A percentile compares a stretch with the other conserved stretches of the same genome.
phyloP scores from a whole-genome alignment of 1,140 invertebrate species.

The Drosophila navojoa region DNA sequence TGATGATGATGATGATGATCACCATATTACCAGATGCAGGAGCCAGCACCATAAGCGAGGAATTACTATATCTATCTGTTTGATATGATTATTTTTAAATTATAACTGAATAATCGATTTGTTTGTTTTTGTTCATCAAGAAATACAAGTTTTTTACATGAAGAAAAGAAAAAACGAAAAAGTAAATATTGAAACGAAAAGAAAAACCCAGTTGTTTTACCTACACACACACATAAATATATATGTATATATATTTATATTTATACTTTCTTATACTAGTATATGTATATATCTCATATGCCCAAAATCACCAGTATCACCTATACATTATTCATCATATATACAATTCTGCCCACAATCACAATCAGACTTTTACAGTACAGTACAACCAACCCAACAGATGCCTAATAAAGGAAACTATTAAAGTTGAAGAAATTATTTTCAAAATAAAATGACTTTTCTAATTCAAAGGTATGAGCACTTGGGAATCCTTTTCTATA shows the following conservation, averaged over 20 bases:
- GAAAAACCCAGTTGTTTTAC: constrained; percentile 65
- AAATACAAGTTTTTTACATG: constrained; percentile 82
- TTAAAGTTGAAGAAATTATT: constrained; percentile 74
- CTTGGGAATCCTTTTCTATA: not conserved
- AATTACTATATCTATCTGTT: constrained; percentile 74
- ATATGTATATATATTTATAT: constrained; percentile 15
- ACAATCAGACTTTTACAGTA: constrained; percentile 43
- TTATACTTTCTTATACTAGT: constrained; percentile 26
- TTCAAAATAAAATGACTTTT: constrained; percentile 43
- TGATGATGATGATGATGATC: not conserved
- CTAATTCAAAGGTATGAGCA: not conserved
- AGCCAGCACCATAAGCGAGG: constrained; percentile 51
- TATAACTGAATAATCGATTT: constrained; percentile 79
- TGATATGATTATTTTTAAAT: constrained; percentile 76
- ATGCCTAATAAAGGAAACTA: constrained; percentile 61
- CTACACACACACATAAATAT: too few species aligned
- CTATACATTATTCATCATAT: not conserved
- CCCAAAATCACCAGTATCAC: not conserved
- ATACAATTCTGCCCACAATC: constrained; percentile 23
- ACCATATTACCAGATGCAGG: not conserved
- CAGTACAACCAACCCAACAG: constrained; percentile 54
- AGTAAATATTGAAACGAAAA: constrained; percentile 62
- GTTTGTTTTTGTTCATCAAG: constrained; percentile 78
- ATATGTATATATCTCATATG: constrained; percentile 17
- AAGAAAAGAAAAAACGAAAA: constrained; percentile 67